Conservation (phyloP, 2,888 invertebrate genomes). For the Troides oblongomaculatus region DNA sequence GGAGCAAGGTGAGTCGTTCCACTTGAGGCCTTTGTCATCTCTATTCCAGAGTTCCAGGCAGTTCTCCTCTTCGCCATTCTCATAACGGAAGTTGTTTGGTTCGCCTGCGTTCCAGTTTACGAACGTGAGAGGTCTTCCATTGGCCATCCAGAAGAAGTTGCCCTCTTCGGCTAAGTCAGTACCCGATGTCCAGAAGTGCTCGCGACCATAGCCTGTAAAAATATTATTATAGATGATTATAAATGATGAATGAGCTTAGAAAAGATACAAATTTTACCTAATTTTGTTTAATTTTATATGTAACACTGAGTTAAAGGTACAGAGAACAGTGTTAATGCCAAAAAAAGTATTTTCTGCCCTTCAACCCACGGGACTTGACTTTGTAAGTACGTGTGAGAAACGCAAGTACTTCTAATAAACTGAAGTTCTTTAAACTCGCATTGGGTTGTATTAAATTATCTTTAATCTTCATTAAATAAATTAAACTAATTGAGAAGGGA, state of each 20-base stretch:
- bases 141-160: constrained; percentile 96
- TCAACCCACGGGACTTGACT: too few species aligned
- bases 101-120: constrained; percentile 97
- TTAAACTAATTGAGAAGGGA: too few species aligned
- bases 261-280: too few species aligned
- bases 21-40: constrained; percentile 94
- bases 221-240: background rate
- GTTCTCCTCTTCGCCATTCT: constrained; percentile 96
- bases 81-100: constrained; percentile 95
- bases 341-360: too few species aligned
- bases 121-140: constrained; percentile 92
- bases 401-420: too few species aligned
- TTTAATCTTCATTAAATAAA: too few species aligned
- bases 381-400: too few species aligned
- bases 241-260: background rate
- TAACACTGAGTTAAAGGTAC: too few species aligned
- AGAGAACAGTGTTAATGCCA: too few species aligned
- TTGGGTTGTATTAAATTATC: too few species aligned
- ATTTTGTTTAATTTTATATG: too few species aligned
- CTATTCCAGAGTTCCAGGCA: constrained; percentile 95
- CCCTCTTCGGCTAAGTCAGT: constrained; percentile 95
- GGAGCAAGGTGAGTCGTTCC: constrained; percentile 96
- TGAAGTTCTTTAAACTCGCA: too few species aligned
- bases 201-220: constrained; percentile 88
- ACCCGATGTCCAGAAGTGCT: constrained; percentile 96